These are phyloP conservation scores for Conger conger DNA, from an alignment of 2,113 vertebrate genomes.

Conservation along the genomic window DNA sequence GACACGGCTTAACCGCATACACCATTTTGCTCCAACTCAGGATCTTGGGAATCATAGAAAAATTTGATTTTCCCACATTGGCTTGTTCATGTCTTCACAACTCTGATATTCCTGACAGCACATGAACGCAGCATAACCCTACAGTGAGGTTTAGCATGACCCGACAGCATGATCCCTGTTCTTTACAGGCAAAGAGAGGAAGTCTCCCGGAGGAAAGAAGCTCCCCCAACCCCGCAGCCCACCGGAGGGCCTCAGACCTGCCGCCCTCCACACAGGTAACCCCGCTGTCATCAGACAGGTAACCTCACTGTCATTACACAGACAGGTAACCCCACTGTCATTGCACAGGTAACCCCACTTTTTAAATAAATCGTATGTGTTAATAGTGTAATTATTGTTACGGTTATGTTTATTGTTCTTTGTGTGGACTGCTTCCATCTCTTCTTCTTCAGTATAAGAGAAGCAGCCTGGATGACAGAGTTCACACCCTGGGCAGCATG, in stretches of 20 bases:
- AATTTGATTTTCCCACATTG: no score
- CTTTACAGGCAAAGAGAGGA: conserved; percentile 55
- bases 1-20: no score
- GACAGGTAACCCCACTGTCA: no score
- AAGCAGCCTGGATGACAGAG: conserved; percentile 54
- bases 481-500: conserved; percentile 53
- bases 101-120: no score
- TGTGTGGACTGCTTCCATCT: background rate
- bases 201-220: conserved; percentile 55
- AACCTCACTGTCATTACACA: no score
- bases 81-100: background rate
- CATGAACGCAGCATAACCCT: no score
- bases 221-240: conserved; percentile 13
- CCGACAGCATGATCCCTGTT: conserved; percentile 15
- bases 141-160: background rate
- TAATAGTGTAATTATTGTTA: no score
- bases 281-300: no score
- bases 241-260: conserved; percentile 55
- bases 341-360: background rate
- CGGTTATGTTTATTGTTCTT: no score
- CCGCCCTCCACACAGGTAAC: conserved; percentile 54
- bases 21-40: no score
- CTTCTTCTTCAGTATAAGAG: conserved; percentile 47
- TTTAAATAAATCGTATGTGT: background rate
- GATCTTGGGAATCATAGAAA: no score